These are phyloP conservation scores for Noctua janthe DNA, from an alignment of 2,888 invertebrate genomes.

Conservation along the genomic window DNA sequence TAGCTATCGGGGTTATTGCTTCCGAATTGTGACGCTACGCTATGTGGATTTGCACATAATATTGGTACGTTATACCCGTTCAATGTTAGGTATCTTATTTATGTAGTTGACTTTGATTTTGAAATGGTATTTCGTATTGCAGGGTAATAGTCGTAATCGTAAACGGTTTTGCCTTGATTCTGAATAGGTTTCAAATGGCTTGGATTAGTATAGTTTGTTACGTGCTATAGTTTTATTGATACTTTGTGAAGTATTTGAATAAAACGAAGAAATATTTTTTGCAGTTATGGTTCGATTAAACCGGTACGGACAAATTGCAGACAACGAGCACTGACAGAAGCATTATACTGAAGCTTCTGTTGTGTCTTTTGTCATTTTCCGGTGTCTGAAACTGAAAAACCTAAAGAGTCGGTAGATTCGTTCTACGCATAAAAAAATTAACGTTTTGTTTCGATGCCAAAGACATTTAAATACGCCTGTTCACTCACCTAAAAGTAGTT, in stretches of 20 bases:
- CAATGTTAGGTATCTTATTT: slow-evolving; percentile 50
- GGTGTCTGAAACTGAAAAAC: background rate
- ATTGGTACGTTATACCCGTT: slow-evolving; percentile 46
- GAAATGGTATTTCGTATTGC: slow-evolving; percentile 47
- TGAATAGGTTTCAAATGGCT: slow-evolving; percentile 28
- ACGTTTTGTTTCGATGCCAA: background rate
- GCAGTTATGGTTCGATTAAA: background rate
- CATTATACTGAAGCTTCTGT: no score
- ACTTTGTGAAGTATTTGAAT: background rate
- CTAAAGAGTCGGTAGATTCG: background rate
- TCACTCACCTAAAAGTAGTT: background rate
- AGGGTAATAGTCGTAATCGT: slow-evolving; percentile 53
- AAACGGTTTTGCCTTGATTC: slow-evolving; percentile 48
- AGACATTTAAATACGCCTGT: background rate
- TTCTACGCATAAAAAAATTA: background rate
- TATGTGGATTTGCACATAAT: slow-evolving; percentile 61
- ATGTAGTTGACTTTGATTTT: slow-evolving; percentile 58
- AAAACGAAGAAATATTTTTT: background rate
- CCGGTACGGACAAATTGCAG: background rate
- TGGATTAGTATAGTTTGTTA: slow-evolving; percentile 17
- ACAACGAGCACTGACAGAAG: background rate
- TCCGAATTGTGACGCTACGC: slow-evolving; percentile 60
- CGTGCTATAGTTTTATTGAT: slow-evolving; percentile 17
- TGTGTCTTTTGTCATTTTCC: no score
- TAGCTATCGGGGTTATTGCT: slow-evolving; percentile 63